Base-by-base conservation (phyloP, 2,888 invertebrate species). In the Leptopterna dolabrata region DNA sequence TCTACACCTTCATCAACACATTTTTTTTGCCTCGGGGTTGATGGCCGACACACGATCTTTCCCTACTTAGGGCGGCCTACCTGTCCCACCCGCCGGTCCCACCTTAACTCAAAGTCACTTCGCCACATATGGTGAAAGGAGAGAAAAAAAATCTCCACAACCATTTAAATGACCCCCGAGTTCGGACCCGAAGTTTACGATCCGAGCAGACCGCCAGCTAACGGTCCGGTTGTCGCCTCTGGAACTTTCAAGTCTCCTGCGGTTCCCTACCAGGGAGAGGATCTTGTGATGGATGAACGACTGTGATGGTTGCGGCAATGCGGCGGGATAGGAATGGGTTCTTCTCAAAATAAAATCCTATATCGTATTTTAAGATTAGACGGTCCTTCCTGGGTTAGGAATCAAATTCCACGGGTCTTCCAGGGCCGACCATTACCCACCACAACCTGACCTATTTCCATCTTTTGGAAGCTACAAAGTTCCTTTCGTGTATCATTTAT, bases 131-230 rank as follows among this genome's bases (percentile, higher is more conserved):
- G 63, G 24, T 24, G 24, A 63, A 63, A 63, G 63, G 27, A 24
- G 63, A 63, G 0, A 24, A 63, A 63, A 63, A 63, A 63, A 24
- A 63, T 24, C 24, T 63, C 24, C 63, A 24, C 63, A 63, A 63
- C 63, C 63, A 63, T 63, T 63, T 27, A 24, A 24, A 63, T 63
- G 63, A 63, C 63, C 63, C 63, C 63, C 0, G 63, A 13, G 63
- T 63, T 63, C 24, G 63, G 63, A 24, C 63, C 27, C 80, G 80
- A 45, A 80, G 51, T 80, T 80, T 80, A 51, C 80, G 51, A 80
- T 19, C 36, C 73, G 30, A 73, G 73, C 30, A 73, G 14, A 63
- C 27, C 63, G 16, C 63, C 41, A 16, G 73, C 36, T 73, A 73
- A 73, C 73, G 73, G 73, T 73, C 73, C 41, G 19, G 36, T 73